These are phyloP conservation scores for Heliconius hewitsoni DNA, from an alignment of 1,140 invertebrate species.

Conservation along the genomic window DNA sequence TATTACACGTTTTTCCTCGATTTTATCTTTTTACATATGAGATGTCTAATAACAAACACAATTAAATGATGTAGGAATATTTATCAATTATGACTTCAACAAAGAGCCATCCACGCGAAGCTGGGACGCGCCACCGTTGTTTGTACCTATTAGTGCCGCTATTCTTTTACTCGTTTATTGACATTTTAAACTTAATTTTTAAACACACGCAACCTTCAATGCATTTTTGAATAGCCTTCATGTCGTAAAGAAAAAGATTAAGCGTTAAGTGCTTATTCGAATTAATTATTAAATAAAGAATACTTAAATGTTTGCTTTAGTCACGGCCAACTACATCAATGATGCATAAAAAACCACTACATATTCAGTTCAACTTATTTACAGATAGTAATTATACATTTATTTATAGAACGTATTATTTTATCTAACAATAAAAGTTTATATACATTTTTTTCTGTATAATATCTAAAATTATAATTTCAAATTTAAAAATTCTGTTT, in stretches of 20 bases:
- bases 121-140: background rate
- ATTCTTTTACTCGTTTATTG: background rate
- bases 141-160: background rate
- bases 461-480: background rate
- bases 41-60: background rate
- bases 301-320: background rate
- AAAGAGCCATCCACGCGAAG: background rate
- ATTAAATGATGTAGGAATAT: background rate
- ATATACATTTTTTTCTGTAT: background rate
- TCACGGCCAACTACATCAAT: background rate
- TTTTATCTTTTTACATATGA: background rate
- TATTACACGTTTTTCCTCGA: too few relatives aligned
- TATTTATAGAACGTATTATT: background rate
- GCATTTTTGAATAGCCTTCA: slow-evolving; percentile 4
- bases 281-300: background rate
- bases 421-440: background rate
- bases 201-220: slow-evolving; percentile 4
- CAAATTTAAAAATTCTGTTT: background rate
- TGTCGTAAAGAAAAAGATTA: background rate
- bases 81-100: background rate
- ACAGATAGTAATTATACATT: background rate
- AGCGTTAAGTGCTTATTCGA: background rate
- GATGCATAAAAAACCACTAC: background rate
- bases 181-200: background rate
- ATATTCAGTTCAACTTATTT: background rate